Conservation (phyloP, 2,888 invertebrate genomes). For the Spialia ferax region DNA sequence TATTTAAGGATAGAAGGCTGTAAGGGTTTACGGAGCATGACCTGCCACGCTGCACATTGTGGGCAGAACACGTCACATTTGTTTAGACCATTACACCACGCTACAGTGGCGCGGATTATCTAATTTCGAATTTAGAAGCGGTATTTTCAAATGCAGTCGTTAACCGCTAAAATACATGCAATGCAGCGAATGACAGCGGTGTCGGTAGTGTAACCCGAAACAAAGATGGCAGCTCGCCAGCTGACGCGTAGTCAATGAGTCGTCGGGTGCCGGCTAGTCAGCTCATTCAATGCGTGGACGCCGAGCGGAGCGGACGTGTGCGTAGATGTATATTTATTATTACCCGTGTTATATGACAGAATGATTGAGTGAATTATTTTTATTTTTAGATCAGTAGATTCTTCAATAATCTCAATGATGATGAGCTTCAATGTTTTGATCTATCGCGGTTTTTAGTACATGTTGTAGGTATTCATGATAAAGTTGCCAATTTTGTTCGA, state of each 20-base stretch:
- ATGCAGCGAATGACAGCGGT: constrained; percentile 43
- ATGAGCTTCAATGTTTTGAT: not conserved
- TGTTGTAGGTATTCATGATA: no score
- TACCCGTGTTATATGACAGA: not conserved
- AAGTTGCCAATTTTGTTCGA: no score
- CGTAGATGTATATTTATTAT: not conserved
- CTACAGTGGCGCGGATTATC: constrained; percentile 17
- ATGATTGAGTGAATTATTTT: not conserved
- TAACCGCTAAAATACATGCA: no score
- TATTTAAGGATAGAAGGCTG: not conserved
- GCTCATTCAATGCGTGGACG: constrained; percentile 34
- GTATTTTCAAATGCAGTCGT: constrained; percentile 18
- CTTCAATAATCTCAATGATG: not conserved
- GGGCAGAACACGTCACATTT: constrained; percentile 25
- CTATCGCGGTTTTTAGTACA: no score
- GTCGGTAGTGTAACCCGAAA: constrained; percentile 48
- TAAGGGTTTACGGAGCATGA: constrained; percentile 30
- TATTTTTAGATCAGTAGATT: not conserved
- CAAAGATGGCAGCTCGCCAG: constrained; percentile 55
- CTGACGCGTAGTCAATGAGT: constrained; percentile 33
- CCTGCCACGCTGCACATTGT: constrained; percentile 16
- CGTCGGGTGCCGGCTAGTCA: constrained; percentile 2
- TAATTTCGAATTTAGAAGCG: constrained; percentile 26
- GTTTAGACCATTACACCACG: constrained; percentile 33
- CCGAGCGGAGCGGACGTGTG: constrained; percentile 45